Evolutionary conservation across 2,113 vertebrate genomes (phyloP).

Genomic region (Leuciscus idus): DNA sequence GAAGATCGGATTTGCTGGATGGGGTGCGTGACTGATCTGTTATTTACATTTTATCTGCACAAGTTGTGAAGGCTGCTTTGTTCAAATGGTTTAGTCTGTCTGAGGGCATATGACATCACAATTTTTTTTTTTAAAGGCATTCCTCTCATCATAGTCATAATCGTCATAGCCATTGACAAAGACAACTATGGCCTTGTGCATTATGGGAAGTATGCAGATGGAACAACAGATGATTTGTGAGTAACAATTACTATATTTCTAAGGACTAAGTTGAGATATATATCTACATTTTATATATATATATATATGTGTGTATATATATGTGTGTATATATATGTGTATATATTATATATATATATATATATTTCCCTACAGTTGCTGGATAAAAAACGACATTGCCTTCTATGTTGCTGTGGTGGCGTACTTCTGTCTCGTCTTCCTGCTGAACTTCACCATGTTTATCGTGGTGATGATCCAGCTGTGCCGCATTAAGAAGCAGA

Average conservation of each 20-base stretch:
- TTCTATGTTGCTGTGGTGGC: slow-evolving; percentile 94
- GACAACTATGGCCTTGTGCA: slow-evolving; percentile 86
- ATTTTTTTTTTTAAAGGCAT: slow-evolving; percentile 72
- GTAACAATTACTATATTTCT: slow-evolving; percentile 10
- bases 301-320: too few species aligned
- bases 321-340: too few species aligned
- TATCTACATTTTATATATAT: too few species aligned
- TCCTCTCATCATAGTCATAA: slow-evolving; percentile 86
- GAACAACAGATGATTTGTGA: slow-evolving; percentile 42
- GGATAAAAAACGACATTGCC: slow-evolving; percentile 87
- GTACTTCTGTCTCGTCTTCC: slow-evolving; percentile 89
- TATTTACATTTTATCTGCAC: not conserved
- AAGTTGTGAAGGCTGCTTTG: not conserved
- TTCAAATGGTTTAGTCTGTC: slow-evolving; percentile 41
- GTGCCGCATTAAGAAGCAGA: slow-evolving; percentile 89
- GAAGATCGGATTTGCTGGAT: slow-evolving; percentile 89
- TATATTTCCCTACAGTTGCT: slow-evolving; percentile 82
- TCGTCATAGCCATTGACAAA: slow-evolving; percentile 81
- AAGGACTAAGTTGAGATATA: not conserved
- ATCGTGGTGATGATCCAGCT: slow-evolving; percentile 93
- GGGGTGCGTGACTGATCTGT: slow-evolving; percentile 77
- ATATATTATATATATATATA: too few species aligned
- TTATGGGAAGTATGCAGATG: slow-evolving; percentile 77
- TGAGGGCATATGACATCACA: slow-evolving; percentile 64
- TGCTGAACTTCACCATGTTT: slow-evolving; percentile 92